Evolutionary conservation across 2,797 vertebrate species (phyloP), one percentile per base, ranked within the genome.

Genomic region (Bufotes viridis): DNA sequence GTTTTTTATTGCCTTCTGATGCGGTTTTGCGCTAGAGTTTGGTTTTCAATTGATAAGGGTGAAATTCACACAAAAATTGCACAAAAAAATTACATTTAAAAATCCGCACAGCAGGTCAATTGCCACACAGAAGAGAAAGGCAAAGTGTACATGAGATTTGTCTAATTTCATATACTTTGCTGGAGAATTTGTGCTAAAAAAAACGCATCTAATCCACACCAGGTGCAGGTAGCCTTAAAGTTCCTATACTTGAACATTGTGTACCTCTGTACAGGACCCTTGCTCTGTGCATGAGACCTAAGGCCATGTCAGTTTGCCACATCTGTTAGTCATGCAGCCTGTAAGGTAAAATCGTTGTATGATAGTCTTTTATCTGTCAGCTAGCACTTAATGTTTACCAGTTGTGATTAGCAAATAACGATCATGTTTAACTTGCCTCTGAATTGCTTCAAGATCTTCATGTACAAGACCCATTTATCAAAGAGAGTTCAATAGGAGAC

Each of bases 381-480:
- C 69, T 82, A 78, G 60, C 63, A 49, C 58, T 78, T 89, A 89
- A 86, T 89, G 84, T 86, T 86, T 89, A 83, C 80, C 88, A 89
- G 80, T 86, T 89, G 88, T 86, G 84, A 89, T 86, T 86, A 87
- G 74, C 84, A 89, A 89, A 63, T 86, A 86, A 82, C 53, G 80
- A 89, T 86, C 84, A 79, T 86, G 88, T 89, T 89, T 89, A 89
- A 86, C 84, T 89, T 86, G 74, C 49, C 24, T 79, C 15, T 70
- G 84, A 89, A 89, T 89, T 89, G 84, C 74, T 89, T 89, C 88
- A 89, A 89, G 84, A 86, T 85, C 78, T 85, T 80, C 14, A 53
- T 72, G 65, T 87, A 51, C 74, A 72, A 67, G 80, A 17, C 8
- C 61, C 84, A 89, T 89, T 89, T 87, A 89, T 89, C 84, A 86